Percentiles rank a stretch among this genome's conserved stretches.
Conservation (phyloP, 2,888 invertebrate genomes). For the Epistrophella euchroma region DNA sequence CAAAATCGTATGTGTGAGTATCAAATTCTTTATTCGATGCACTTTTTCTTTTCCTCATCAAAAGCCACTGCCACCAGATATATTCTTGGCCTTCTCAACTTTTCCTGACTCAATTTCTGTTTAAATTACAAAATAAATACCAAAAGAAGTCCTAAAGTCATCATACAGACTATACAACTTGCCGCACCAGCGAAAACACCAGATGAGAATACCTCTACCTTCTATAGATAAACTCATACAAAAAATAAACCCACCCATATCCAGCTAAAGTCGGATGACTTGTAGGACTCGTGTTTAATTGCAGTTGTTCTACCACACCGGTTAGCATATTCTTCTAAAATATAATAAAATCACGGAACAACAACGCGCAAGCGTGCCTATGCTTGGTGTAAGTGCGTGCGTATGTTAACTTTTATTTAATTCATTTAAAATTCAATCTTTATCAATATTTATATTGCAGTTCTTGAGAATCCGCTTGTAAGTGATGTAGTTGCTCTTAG, state of each 20-base stretch:
- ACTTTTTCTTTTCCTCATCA: conserved; percentile 37
- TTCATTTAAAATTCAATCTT: conserved; percentile 62
- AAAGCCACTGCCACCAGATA: neutral
- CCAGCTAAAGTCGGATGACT: conserved; percentile 16
- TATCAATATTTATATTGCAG: conserved; percentile 45
- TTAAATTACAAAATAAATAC: conserved; percentile 24
- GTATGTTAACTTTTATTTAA: conserved; percentile 67
- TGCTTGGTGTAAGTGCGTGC: conserved; percentile 39
- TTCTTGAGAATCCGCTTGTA: conserved; percentile 18
- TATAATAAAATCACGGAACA: conserved; percentile 60
- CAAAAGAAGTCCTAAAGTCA: conserved; percentile 11
- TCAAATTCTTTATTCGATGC: conserved; percentile 29
- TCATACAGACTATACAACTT: neutral
- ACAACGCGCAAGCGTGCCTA: conserved; percentile 45
- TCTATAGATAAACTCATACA: conserved; percentile 39
- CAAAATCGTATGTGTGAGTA: conserved; percentile 27
- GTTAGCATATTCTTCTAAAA: conserved; percentile 52
- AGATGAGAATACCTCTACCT: conserved; percentile 38
- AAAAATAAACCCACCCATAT: conserved; percentile 30
- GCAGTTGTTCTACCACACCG: conserved; percentile 71
- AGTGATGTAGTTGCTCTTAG: conserved; percentile 1
- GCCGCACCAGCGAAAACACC: neutral
- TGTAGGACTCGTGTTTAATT: conserved; percentile 65
- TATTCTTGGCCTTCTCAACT: conserved; percentile 53
- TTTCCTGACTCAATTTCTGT: conserved; percentile 48